Evolutionary conservation across 2,797 vertebrate species (phyloP).

Genomic region (Pelodytes ibericus): DNA sequence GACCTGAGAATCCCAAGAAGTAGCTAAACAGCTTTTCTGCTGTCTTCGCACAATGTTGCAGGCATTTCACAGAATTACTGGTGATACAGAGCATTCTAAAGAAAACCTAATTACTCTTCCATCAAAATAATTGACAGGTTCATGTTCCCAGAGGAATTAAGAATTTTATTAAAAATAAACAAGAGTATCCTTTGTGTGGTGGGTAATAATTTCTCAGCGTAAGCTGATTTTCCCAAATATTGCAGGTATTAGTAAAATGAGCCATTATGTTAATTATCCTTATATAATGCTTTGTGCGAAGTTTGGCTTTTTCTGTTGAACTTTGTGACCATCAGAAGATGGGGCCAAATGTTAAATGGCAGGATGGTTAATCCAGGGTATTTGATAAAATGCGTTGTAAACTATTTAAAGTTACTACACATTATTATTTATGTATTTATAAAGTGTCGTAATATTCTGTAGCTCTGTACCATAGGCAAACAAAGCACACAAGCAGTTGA

Average conservation of each 20-base stretch:
- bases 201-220: background rate
- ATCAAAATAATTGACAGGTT: constrained; percentile 19
- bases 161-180: constrained; percentile 3
- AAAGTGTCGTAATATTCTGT: too few species aligned
- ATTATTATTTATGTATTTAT: too few species aligned
- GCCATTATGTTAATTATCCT: background rate
- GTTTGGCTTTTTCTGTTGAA: too few species aligned
- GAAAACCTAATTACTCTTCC: constrained; percentile 10
- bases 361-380: too few species aligned
- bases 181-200: background rate
- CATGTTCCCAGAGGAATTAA: constrained; percentile 10
- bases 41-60: background rate
- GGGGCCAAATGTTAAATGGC: too few species aligned
- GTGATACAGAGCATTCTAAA: background rate
- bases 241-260: background rate
- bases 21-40: background rate
- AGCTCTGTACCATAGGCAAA: too few species aligned
- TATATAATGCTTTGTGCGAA: background rate
- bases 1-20: background rate
- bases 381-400: too few species aligned
- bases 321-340: too few species aligned
- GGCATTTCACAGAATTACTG: background rate
- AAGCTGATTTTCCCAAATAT: background rate
- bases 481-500: too few species aligned
- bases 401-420: too few species aligned